phyloP scores from a whole-genome alignment of 2,888 invertebrate genomes.

The Cerastis rubricosa region DNA sequence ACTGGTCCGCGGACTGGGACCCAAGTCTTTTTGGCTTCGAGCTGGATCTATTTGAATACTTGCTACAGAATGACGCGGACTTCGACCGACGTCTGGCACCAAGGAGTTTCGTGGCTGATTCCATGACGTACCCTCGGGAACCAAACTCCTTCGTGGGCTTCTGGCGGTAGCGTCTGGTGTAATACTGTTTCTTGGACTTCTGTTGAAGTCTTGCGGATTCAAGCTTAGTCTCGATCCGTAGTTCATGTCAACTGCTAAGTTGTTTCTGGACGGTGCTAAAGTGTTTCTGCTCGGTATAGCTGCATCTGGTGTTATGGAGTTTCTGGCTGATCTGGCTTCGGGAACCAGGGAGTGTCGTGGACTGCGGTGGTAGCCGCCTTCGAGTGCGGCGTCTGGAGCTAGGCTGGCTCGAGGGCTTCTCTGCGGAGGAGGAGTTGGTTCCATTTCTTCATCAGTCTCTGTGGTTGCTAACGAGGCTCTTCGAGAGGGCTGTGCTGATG shows the following conservation, averaged over 20 bases:
- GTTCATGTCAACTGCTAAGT: constrained; percentile 90
- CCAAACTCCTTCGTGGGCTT: constrained; percentile 91
- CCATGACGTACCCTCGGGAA: constrained; percentile 90
- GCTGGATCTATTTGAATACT: constrained; percentile 87
- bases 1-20: constrained; percentile 89
- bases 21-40: constrained; percentile 86
- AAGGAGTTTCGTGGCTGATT: constrained; percentile 91
- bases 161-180: constrained; percentile 87
- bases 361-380: constrained; percentile 89
- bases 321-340: constrained; percentile 91
- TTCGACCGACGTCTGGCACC: constrained; percentile 90
- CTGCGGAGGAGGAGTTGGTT: constrained; percentile 82
- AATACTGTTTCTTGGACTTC: constrained; percentile 88
- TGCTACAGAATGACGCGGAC: constrained; percentile 91
- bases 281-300: constrained; percentile 90
- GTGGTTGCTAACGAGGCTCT: constrained; percentile 92
- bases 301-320: constrained; percentile 92
- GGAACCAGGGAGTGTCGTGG: constrained; percentile 91
- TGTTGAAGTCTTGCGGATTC: constrained; percentile 90
- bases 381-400: constrained; percentile 88
- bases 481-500: constrained; percentile 86
- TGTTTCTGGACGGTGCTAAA: constrained; percentile 91
- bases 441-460: constrained; percentile 91
- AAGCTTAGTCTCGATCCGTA: constrained; percentile 91
- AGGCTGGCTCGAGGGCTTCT: constrained; percentile 91